Evolutionary conservation across 2,888 invertebrate genomes (phyloP).

Genomic region (Troilus luridus): DNA sequence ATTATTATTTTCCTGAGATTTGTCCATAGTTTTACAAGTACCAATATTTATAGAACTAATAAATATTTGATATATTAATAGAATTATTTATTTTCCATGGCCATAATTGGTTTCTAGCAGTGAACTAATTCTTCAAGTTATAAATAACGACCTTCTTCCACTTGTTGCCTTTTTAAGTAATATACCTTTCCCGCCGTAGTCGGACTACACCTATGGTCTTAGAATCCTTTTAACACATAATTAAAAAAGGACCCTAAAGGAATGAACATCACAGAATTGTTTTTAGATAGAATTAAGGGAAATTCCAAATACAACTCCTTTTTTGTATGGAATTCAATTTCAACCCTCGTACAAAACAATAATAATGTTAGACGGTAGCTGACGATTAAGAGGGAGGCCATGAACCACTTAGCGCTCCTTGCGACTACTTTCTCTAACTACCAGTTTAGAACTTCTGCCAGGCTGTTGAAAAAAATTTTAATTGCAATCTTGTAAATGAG

Average conservation of each 20-base stretch:
- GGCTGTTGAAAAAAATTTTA: background rate
- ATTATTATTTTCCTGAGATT: too few relatives aligned
- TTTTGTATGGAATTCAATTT: background rate
- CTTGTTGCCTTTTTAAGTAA: background rate
- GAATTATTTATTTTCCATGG: too few relatives aligned
- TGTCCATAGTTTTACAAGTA: too few relatives aligned
- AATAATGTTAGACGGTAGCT: background rate
- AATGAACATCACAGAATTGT: background rate
- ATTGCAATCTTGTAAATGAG: background rate
- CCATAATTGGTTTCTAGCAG: background rate
- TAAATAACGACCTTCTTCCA: background rate
- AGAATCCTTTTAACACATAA: background rate
- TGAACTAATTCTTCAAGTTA: background rate
- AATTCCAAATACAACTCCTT: background rate
- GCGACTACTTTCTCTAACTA: background rate
- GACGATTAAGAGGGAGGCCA: background rate
- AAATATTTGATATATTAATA: too few relatives aligned
- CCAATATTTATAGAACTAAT: too few relatives aligned
- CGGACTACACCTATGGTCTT: background rate
- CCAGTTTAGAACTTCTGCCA: background rate
- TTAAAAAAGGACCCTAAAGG: too few relatives aligned
- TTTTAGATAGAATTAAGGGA: background rate
- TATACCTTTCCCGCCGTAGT: background rate
- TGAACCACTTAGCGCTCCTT: background rate
- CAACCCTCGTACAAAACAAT: background rate